These are phyloP conservation scores for Papilio polyxenes DNA, from an alignment of 1,140 invertebrate species.

Conservation along the genomic window DNA sequence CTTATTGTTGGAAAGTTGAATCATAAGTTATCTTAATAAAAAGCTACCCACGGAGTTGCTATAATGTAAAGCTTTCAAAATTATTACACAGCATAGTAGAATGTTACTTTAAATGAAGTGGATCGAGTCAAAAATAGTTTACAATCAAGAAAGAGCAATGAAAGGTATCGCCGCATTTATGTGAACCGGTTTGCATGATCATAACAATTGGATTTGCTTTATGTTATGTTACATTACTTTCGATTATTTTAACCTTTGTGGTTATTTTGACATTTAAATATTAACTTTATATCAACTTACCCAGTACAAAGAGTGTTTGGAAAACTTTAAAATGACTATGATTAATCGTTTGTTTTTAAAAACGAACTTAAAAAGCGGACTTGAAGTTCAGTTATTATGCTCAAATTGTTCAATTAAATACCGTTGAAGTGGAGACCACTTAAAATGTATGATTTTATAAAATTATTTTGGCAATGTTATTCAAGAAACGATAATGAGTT, in stretches of 20 bases:
- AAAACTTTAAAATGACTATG: background rate
- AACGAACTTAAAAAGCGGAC: background rate
- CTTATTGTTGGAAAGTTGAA: slow-evolving; percentile 9
- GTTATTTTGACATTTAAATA: slow-evolving; percentile 14
- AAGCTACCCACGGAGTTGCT: background rate
- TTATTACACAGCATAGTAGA: slow-evolving; percentile 18
- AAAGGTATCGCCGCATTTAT: slow-evolving; percentile 49
- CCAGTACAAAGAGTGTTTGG: slow-evolving; percentile 13
- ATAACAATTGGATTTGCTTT: slow-evolving; percentile 37
- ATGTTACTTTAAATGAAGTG: slow-evolving; percentile 43
- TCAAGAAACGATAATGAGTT: slow-evolving; percentile 20
- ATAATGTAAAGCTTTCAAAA: background rate
- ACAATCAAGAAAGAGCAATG: slow-evolving; percentile 50
- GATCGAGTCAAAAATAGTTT: slow-evolving; percentile 40
- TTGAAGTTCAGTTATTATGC: background rate
- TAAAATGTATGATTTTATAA: slow-evolving; percentile 10
- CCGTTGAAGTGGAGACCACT: background rate
- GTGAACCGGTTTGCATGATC: slow-evolving; percentile 40
- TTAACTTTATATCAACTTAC: slow-evolving; percentile 15
- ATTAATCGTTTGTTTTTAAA: background rate
- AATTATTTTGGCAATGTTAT: background rate
- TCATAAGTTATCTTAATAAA: slow-evolving; percentile 29
- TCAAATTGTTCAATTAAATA: slow-evolving; percentile 21
- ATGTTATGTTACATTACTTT: background rate
- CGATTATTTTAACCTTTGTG: background rate